Base-by-base conservation (phyloP, 2,888 invertebrate species). In the Cosmopolites sordidus region DNA sequence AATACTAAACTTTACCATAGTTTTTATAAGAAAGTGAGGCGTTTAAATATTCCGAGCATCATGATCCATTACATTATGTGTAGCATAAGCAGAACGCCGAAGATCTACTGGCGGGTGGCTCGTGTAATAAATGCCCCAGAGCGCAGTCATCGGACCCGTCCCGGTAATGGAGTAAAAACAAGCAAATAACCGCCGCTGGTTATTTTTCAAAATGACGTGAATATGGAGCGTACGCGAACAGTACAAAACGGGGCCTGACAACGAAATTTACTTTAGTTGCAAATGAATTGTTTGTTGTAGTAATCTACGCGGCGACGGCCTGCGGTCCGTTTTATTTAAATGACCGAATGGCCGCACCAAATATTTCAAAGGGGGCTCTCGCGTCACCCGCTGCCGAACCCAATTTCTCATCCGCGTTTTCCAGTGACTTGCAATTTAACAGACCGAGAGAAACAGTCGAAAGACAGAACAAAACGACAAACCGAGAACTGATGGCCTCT, bases 251-350 rank as follows among this genome's bases (percentile, higher is more conserved):
- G 27, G 49, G 51, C 48, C 55, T 58, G 60, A 60, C 62, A 59
- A 41, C 55, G 54, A 64, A 66, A 66, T 66, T 61, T 63, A 63
- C 62, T 66, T 63, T 62, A 59, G 60, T 62, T 62, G 62, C 62
- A 64, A 64, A 64, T 60, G 64, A 65, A 63, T 63, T 64, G 64
- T 66, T 64, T 65, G 63, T 59, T 59, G 60, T 58, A 59, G 64
- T 64, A 66, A 64, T 66, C 63, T 64, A 62, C 63, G 53, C 51
- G 49, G 33, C 41, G 43, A 43, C 55, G 54, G 45, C 27, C 40
- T 44, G 43, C 47, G 50, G 54, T 53, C 56, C 58, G 58, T 60
- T 61, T 63, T 62, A 60, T 61, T 62, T 61, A 57, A 59, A 62
- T 58, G 60, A 52, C 51, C 38, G 22, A 43, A 22, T 38, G 37